Percentiles rank a stretch among this genome's conserved stretches.
Conservation (phyloP, 1,140 invertebrate genomes). For the Macrotrachela quadricornifera region DNA sequence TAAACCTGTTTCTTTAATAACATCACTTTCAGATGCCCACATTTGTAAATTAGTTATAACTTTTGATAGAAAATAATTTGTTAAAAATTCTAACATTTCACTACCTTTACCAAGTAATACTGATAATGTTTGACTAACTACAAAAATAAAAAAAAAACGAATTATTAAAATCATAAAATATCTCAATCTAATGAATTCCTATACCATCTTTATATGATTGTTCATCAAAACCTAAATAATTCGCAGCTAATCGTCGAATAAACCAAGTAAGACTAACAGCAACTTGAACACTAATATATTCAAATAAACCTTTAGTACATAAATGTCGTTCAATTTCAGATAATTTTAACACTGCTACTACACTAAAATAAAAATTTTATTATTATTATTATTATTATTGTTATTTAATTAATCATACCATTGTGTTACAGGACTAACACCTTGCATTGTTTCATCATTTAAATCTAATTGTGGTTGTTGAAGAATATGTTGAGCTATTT, state of each 20-base stretch:
- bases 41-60: constrained; percentile 37
- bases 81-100: constrained; percentile 13
- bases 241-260: constrained; percentile 47
- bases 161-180: no score
- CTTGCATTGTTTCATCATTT: constrained; percentile 34
- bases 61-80: constrained; percentile 42
- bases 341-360: constrained; percentile 42
- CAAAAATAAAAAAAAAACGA: constrained; percentile 10
- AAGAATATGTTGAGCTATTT: no score
- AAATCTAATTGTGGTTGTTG: no score
- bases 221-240: constrained; percentile 45
- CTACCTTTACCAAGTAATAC: constrained; percentile 41
- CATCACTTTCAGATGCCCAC: constrained; percentile 36
- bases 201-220: constrained; percentile 43
- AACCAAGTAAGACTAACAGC: constrained; percentile 56
- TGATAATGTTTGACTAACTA: constrained; percentile 34
- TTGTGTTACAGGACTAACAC: constrained; percentile 31
- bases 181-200: no score
- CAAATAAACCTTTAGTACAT: constrained; percentile 39
- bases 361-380: constrained; percentile 25
- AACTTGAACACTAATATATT: constrained; percentile 53
- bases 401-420: no score
- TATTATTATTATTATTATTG: neutral
- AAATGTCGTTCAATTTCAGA: constrained; percentile 42
- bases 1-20: constrained; percentile 40